Evolutionary conservation across 2,888 invertebrate species (phyloP), one percentile per base, ranked within the genome.

Genomic region (Ophion obscuratus): DNA sequence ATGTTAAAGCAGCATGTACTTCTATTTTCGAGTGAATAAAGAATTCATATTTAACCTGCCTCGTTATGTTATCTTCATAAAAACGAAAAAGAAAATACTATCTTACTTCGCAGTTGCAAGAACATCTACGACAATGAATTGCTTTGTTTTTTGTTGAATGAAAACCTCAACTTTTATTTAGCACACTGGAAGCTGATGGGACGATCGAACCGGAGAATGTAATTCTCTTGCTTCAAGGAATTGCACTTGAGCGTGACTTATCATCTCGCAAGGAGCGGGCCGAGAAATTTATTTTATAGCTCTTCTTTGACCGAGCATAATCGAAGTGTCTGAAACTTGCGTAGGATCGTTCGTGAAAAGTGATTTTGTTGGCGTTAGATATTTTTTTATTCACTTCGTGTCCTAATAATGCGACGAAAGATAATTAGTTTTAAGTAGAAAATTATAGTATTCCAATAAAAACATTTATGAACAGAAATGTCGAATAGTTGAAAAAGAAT

Each of bases 391-490:
- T 53, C 61, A 40, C 53, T 68, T 44, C 7, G n/a, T n/a, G 27
- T 36, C 70, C 70, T 79, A 47, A 79, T 44, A 47, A 79, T 40
- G 24, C 24, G 31, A 0, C 14, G 59, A 70, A 79, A 79, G 59
- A n/a, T 31, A 14, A 61, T 74, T 2, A 47, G 31, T 53, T 27
- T 78, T 4, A 5, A 17, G 17, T 64, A 4, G 1, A 61, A 47
- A 5, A 40, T 47, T 59, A 24, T 24, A n/a, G 2, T 17, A 4
- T 0, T 2, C 53, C 0, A 53, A 73, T 27, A 57, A 57, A 10
- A 59, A 59, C 53, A 68, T 47, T 3, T 36, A n/a, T 73, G 20
- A 20, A 11, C 47, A 44, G 5, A 70, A 53, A 11, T 7, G 17
- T 44, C 24, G 17, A 53, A 5, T n/a, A 24, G 1, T 67, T 44